Conservation (phyloP, 2,888 invertebrate genomes). For the Pemphredon lugubris region DNA sequence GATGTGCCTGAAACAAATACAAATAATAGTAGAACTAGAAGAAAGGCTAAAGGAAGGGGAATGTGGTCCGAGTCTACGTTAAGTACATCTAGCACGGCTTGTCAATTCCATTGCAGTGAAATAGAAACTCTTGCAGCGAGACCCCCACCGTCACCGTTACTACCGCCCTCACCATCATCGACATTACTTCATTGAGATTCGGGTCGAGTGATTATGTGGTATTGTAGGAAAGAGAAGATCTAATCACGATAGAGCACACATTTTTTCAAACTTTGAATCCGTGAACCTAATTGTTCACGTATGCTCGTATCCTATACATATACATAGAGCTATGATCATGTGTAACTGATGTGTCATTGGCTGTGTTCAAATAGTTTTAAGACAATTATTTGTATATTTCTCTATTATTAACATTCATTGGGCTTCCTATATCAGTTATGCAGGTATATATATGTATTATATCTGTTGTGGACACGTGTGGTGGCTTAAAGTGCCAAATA, state of each 20-base stretch:
- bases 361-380: constrained; percentile 64
- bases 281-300: constrained; percentile 33
- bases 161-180: constrained; percentile 65
- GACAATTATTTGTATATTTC: constrained; percentile 44
- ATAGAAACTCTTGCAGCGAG: constrained; percentile 74
- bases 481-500: constrained; percentile 39
- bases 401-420: constrained; percentile 50
- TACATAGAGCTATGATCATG: constrained; percentile 45
- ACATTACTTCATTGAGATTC: constrained; percentile 69
- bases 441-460: constrained; percentile 26
- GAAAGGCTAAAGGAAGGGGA: constrained; percentile 65
- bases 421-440: constrained; percentile 54
- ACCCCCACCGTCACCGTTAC: constrained; percentile 66
- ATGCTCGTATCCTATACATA: constrained; percentile 29
- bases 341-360: constrained; percentile 60
- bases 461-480: constrained; percentile 25
- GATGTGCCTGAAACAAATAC: constrained; percentile 61
- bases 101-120: constrained; percentile 78
- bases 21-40: constrained; percentile 59
- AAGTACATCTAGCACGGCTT: constrained; percentile 78
- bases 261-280: constrained; percentile 18
- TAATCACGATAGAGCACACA: constrained; percentile 43
- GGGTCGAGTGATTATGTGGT: constrained; percentile 44
- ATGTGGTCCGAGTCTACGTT: constrained; percentile 78
- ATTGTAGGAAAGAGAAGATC: constrained; percentile 5